phyloP scores from a whole-genome alignment of 2,797 vertebrate species.

The Pseudocheirus occidentalis region DNA sequence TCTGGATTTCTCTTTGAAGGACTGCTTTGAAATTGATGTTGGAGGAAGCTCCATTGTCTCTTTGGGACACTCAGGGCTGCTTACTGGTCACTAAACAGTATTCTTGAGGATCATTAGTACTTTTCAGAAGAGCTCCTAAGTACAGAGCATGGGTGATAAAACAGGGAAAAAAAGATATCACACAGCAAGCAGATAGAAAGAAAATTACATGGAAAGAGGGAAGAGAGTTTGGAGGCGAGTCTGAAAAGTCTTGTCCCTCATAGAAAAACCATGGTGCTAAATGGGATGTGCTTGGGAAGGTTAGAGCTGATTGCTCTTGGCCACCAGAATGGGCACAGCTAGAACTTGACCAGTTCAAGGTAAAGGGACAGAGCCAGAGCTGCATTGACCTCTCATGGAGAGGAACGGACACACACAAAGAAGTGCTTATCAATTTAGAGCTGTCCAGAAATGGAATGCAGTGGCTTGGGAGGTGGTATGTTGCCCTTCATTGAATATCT shows the following conservation, averaged over 20 bases:
- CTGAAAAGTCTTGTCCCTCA: not conserved
- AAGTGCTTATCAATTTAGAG: not conserved
- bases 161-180: not conserved
- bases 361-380: not conserved
- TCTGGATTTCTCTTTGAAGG: not conserved
- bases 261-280: not conserved
- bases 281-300: not conserved
- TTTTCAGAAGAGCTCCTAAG: conserved; percentile 1
- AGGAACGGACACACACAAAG: not conserved
- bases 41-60: not conserved
- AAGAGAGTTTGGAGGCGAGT: conserved; percentile 2
- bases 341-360: not conserved
- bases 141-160: not conserved
- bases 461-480: not conserved
- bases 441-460: not conserved
- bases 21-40: not conserved
- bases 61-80: not conserved
- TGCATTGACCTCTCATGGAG: not conserved
- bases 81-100: not conserved
- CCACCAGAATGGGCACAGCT: not conserved
- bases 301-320: not conserved
- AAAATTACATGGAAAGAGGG: not conserved
- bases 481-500: not conserved
- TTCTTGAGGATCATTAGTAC: not conserved
- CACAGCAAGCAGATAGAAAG: not conserved